phyloP scores from a whole-genome alignment of 2,797 vertebrate species.

The Enteromius mattozi region DNA sequence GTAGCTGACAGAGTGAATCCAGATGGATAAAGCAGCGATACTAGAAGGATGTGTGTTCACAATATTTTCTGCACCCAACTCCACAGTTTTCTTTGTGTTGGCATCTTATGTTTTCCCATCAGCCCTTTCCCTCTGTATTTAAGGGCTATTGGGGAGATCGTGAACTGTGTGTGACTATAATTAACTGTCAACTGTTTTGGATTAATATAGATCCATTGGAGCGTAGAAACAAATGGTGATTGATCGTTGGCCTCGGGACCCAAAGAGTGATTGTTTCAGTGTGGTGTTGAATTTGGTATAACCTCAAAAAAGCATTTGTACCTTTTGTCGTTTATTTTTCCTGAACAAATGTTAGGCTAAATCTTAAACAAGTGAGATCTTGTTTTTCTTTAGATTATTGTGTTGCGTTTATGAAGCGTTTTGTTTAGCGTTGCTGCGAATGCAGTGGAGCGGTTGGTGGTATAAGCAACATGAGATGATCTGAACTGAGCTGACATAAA shows the following conservation, averaged over 20 bases:
- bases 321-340: conserved; percentile 36
- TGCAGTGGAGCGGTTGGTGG: background rate
- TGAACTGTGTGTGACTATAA: conserved; percentile 56
- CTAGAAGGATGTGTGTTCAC: conserved; percentile 49
- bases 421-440: background rate
- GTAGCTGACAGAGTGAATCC: conserved; percentile 60
- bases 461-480: conserved; percentile 2
- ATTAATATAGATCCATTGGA: conserved; percentile 51
- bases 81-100: conserved; percentile 46
- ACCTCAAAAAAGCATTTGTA: conserved; percentile 26
- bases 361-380: conserved; percentile 37
- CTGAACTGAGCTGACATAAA: conserved; percentile 23
- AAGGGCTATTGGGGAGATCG: conserved; percentile 41
- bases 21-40: conserved; percentile 56
- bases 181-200: conserved; percentile 54
- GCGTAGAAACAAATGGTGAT: conserved; percentile 55
- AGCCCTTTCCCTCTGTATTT: conserved; percentile 35
- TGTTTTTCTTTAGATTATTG: conserved; percentile 31
- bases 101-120: conserved; percentile 35
- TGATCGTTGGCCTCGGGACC: conserved; percentile 36
- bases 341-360: conserved; percentile 34
- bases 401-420: background rate
- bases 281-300: conserved; percentile 34
- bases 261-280: conserved; percentile 34
- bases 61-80: conserved; percentile 36